Evolutionary conservation across 2,888 invertebrate species (phyloP), one percentile per base, ranked within the genome.

Genomic region (Eupithecia exiguata): DNA sequence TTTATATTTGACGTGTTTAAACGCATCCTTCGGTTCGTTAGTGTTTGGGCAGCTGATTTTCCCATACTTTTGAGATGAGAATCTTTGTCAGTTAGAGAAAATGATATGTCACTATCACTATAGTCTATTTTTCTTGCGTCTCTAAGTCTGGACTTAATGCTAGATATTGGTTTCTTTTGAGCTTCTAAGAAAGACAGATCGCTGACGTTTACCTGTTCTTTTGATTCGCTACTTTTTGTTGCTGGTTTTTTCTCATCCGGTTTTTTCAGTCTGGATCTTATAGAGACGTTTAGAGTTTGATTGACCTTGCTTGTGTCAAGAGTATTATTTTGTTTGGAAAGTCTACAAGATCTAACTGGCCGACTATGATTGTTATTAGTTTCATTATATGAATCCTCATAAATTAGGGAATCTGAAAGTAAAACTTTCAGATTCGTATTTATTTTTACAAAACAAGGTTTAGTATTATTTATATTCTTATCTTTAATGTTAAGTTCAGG

Each of bases 101-200:
- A 84, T 10, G 84, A 82, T 16, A 84, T 49, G 53, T 84, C 79
- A 74, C 84, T 84, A 53, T 83, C 79, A 74, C 84, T 84, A 14
- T 68, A 75, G 30, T 79, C 76, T 10, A 70, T 67, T 21, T 74
- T 75, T 1, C 75, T 68, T 16, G 69, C 2, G 58, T 65, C 63
- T 9, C 38, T 30, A 35, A 70, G 25, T 5, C 66, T 62, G 25
- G 68, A 68, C 14, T 68, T 69, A 14, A 14, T 49, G n/a, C 46
- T 72, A 5, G 35, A 43, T n/a, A 71, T 10, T 65, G 68, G 53
- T 63, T 69, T 78, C 16, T 68, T 76, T 21, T 61, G 69, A 14
- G 38, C 18, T 62, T 72, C 25, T 21, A 72, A 72, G 58, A 75
- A 74, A 3, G 76, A 78, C 10, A 70, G n/a, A 14, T 78, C 63